These are phyloP conservation scores for Petrolisthes cinctipes DNA, from an alignment of 2,888 invertebrate genomes.

Conservation along the genomic window DNA sequence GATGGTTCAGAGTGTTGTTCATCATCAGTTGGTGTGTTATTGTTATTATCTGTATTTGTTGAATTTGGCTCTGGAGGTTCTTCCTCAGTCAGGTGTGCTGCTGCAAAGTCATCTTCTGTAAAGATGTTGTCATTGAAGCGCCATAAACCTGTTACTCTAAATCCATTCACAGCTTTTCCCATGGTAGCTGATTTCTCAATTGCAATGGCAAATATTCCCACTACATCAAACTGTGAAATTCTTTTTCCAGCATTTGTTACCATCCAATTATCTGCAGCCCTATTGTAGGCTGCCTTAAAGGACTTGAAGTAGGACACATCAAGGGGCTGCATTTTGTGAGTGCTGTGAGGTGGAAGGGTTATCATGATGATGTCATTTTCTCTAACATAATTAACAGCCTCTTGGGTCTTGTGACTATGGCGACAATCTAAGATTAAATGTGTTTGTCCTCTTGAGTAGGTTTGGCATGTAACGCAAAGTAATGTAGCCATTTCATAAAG, in stretches of 20 bases:
- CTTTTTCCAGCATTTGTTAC: constrained; percentile 40
- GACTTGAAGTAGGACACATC: constrained; percentile 41
- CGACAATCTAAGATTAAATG: constrained; percentile 28
- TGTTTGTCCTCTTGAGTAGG: constrained; percentile 12
- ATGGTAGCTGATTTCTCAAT: too few relatives aligned
- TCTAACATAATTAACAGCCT: constrained; percentile 42
- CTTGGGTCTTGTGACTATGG: constrained; percentile 21
- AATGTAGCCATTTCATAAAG: constrained; percentile 23
- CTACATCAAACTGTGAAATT: constrained; percentile 24
- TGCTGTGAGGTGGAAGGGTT: constrained; percentile 51
- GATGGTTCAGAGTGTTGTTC: too few relatives aligned
- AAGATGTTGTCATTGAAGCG: constrained; percentile 4
- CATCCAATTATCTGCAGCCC: constrained; percentile 43
- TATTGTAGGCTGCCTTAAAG: constrained; percentile 31
- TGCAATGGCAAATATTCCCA: constrained; percentile 7
- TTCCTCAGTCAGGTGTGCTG: constrained; percentile 14
- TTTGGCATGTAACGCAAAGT: constrained; percentile 18
- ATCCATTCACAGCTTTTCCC: not conserved
- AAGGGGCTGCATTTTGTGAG: constrained; percentile 52
- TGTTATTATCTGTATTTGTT: too few relatives aligned
- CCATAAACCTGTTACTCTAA: constrained; percentile 12
- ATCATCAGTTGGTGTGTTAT: not conserved
- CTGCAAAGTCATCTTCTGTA: constrained; percentile 6
- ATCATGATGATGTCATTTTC: constrained; percentile 49
- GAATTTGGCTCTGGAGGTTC: not conserved